Evolutionary conservation across 2,888 invertebrate genomes (phyloP).

Genomic region (Meta bourneti): DNA sequence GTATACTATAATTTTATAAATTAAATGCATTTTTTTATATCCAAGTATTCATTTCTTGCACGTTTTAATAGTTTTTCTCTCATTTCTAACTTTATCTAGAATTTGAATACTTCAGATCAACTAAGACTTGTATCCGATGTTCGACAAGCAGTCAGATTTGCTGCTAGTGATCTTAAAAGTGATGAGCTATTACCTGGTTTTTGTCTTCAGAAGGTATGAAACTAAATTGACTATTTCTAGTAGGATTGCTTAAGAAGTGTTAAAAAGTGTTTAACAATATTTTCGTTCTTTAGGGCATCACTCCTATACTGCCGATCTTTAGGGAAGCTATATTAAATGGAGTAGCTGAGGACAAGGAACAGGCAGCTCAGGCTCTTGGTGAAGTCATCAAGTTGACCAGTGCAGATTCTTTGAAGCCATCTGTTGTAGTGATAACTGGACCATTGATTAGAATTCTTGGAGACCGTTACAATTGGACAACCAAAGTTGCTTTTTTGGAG

Average conservation of each 20-base stretch:
- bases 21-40: neutral
- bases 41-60: neutral
- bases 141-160: constrained; percentile 94
- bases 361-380: constrained; percentile 94
- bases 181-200: constrained; percentile 92
- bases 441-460: constrained; percentile 98
- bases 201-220: constrained; percentile 89
- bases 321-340: constrained; percentile 98
- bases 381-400: constrained; percentile 91
- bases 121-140: constrained; percentile 93
- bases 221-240: neutral
- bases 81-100: constrained; percentile 81
- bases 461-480: constrained; percentile 94
- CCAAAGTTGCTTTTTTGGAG: constrained; percentile 97
- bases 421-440: constrained; percentile 98
- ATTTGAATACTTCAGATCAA: constrained; percentile 91
- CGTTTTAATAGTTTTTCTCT: constrained; percentile 77
- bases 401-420: constrained; percentile 93
- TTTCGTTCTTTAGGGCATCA: constrained; percentile 86
- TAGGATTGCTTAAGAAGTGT: neutral
- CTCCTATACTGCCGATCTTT: constrained; percentile 95
- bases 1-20: neutral
- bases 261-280: neutral
- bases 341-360: constrained; percentile 96
- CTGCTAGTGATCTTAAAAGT: constrained; percentile 90